phyloP scores from a whole-genome alignment of 2,797 vertebrate species.

The Protosalanx chinensis region DNA sequence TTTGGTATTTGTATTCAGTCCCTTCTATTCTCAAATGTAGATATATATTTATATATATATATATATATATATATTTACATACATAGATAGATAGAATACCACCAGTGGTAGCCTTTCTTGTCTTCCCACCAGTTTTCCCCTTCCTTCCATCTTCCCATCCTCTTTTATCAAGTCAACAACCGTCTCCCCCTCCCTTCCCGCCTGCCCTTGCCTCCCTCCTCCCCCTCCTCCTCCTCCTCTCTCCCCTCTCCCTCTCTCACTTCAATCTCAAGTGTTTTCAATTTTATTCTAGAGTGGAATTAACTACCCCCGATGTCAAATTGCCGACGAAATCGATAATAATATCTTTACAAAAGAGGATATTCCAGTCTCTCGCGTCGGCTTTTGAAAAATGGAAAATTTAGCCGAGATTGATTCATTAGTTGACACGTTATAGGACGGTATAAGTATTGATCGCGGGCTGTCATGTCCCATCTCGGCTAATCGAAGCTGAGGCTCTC shows the following conservation, averaged over 20 bases:
- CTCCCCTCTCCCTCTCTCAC: conserved; percentile 77
- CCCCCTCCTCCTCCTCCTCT: conserved; percentile 49
- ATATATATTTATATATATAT: conserved; percentile 36
- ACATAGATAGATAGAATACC: conserved; percentile 49
- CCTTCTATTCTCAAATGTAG: conserved; percentile 8
- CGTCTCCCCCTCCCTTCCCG: conserved; percentile 73
- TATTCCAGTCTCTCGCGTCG: conserved; percentile 99
- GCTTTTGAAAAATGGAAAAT: conserved; percentile 99
- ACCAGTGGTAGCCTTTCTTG: conserved; percentile 57
- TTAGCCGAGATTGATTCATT: conserved; percentile 99
- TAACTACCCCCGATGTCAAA: conserved; percentile 99
- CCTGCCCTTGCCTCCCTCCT: conserved; percentile 66
- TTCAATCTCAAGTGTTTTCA: conserved; percentile 99
- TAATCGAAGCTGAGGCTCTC: conserved; percentile 99
- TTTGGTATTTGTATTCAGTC: not conserved
- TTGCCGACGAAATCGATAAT: conserved; percentile 99
- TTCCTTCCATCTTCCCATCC: conserved; percentile 81
- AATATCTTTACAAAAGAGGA: conserved; percentile 99
- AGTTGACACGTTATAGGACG: conserved; percentile 99
- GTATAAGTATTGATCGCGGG: conserved; percentile 98
- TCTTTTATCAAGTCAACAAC: conserved; percentile 87
- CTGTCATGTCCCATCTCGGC: conserved; percentile 99
- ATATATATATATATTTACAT: conserved; percentile 42
- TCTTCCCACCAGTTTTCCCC: conserved; percentile 69
- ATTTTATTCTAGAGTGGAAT: conserved; percentile 99